Evolutionary conservation across 2,797 vertebrate genomes (phyloP), one percentile per base, ranked within the genome.

Genomic region (Hemitrygon akajei): DNA sequence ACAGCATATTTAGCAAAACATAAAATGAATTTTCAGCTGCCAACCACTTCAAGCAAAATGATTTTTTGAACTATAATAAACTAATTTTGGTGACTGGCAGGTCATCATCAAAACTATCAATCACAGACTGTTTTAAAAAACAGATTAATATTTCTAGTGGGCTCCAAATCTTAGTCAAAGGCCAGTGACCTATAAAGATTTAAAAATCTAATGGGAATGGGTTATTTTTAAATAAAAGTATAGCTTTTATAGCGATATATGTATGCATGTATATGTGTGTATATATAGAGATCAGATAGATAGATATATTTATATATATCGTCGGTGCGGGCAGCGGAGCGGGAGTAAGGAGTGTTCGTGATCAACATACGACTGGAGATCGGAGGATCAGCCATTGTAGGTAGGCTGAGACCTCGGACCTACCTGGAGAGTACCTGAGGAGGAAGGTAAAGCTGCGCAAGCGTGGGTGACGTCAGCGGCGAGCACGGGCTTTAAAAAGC

Each of bases 1-100:
- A 7, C 40, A 93, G 47, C 40, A 75, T 56, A 92, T 92, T 47
- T 40, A 93, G 25, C 76, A 6, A 76, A 14, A 93, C 76, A 16
- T 73, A 56, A 47, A 30, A 73, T 12, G 40, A 30, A 75, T 30
- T 76, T 47, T 76, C 47, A 75, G 37, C n/a, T 18, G 18, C 47
- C 73, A 75, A 56, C 40, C 40, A 93, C 12, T 92, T 92, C 91
- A 93, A 93, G 30, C 47, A 58, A 25, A 91, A 40, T 16, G 71
- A 47, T 92, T 75, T 75, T 75, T 30, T 47, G 0, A 40, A 69
- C 5, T n/a, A 7, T 58, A 86, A 56, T 30, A 76, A 75, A 14
- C 37, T 9, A 75, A 73, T 92, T 92, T 40, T 37, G 47, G 25
- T 73, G 11, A 75, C 18, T 56, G 11, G 9, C 5, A 30, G 1